Percentiles rank a stretch among this genome's conserved stretches.
Evolutionary conservation across 2,888 invertebrate species (phyloP).

Genomic region (Leptogaster cylindrica): DNA sequence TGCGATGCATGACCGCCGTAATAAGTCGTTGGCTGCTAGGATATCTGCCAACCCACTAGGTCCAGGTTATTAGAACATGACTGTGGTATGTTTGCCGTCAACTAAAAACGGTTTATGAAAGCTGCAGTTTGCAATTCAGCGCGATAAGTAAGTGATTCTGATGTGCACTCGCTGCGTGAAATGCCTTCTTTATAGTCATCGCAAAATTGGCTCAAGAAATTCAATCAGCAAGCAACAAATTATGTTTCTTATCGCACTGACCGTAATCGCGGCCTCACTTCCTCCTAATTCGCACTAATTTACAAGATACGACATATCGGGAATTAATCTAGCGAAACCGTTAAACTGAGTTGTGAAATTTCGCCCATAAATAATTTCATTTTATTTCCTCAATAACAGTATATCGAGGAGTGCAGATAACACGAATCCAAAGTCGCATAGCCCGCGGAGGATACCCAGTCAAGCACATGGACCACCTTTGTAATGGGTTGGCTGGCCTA

Average conservation of each 20-base stretch:
- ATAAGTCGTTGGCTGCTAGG: too few relatives aligned
- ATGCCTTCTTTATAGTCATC: neutral
- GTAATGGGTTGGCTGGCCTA: too few relatives aligned
- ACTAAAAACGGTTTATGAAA: too few relatives aligned
- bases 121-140: neutral
- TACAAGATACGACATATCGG: conserved; percentile 33
- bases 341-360: conserved; percentile 27
- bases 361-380: conserved; percentile 47
- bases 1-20: too few relatives aligned
- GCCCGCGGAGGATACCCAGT: conserved; percentile 21
- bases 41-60: too few relatives aligned
- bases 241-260: conserved; percentile 24
- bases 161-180: conserved; percentile 1
- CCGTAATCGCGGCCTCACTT: conserved; percentile 30
- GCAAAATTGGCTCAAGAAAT: conserved; percentile 23
- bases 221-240: conserved; percentile 29
- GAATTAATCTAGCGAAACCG: conserved; percentile 35
- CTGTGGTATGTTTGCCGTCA: neutral
- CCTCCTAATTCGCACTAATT: conserved; percentile 34
- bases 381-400: conserved; percentile 47
- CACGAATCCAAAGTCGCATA: neutral
- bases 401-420: conserved; percentile 23
- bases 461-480: too few relatives aligned
- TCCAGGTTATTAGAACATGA: neutral
- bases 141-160: conserved; percentile 7